A percentile compares a stretch with the other conserved stretches of the same genome.
Evolutionary conservation across 2,113 vertebrate genomes (phyloP).

Genomic region (Atrichornis clamosus): DNA sequence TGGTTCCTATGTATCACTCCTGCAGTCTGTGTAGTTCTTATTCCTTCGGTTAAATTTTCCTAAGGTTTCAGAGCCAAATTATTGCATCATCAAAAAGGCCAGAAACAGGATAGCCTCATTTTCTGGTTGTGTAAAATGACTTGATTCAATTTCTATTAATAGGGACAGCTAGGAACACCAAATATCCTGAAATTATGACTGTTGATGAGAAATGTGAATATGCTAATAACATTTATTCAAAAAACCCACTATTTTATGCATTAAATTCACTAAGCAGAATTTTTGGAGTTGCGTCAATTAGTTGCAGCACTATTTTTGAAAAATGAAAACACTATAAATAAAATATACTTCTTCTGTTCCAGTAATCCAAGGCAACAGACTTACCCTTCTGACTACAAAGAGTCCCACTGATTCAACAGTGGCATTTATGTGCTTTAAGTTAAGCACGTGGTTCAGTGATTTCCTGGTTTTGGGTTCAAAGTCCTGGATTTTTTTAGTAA

Average conservation of each 20-base stretch:
- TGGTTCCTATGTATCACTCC: neutral
- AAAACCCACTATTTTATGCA: neutral
- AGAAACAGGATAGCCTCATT: neutral
- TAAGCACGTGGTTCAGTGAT: neutral
- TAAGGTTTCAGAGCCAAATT: neutral
- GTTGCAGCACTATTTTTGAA: neutral
- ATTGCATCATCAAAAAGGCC: neutral
- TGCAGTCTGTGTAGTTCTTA: neutral
- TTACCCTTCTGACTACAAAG: neutral
- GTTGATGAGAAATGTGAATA: neutral
- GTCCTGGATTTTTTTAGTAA: neutral
- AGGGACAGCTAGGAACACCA: neutral
- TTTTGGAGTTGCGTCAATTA: neutral
- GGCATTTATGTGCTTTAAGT: neutral
- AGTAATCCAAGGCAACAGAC: neutral
- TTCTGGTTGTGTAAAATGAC: neutral
- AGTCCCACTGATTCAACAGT: neutral
- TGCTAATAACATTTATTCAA: neutral
- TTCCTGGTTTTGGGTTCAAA: neutral
- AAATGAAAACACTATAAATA: neutral
- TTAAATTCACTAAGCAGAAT: neutral
- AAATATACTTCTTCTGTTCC: neutral
- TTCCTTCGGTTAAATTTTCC: neutral
- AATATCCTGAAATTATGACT: slow-evolving; percentile 1
- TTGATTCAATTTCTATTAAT: neutral